Conservation (phyloP, 1,140 invertebrate genomes). For the Calephelis nemesis region DNA sequence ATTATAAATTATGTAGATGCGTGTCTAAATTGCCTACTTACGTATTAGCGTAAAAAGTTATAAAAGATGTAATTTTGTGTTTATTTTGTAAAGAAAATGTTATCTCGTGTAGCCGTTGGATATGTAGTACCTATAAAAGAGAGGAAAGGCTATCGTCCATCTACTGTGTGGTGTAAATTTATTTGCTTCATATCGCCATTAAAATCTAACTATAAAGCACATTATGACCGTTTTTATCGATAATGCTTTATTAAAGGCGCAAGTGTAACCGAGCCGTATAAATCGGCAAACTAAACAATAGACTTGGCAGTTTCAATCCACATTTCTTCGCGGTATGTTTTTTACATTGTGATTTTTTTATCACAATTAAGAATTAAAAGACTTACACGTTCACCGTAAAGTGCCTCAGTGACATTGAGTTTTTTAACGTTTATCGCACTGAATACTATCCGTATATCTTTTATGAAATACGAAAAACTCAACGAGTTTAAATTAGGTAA, state of each 20-base stretch:
- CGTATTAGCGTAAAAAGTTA: too few species aligned
- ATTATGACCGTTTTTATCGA: conserved; percentile 76
- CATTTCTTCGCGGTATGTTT: conserved; percentile 70
- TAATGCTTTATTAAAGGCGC: conserved; percentile 75
- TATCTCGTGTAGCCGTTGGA: not conserved
- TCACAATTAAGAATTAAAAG: conserved; percentile 71
- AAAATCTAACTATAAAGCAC: conserved; percentile 72
- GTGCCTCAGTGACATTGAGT: not conserved
- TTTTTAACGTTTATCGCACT: conserved; percentile 34
- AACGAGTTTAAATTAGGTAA: conserved; percentile 39
- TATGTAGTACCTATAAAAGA: not conserved
- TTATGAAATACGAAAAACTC: conserved; percentile 35
- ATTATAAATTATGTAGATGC: too few species aligned
- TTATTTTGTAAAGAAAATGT: not conserved
- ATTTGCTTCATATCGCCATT: conserved; percentile 60
- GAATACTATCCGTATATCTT: conserved; percentile 53
- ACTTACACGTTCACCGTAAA: conserved; percentile 51
- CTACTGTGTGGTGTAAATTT: conserved; percentile 51
- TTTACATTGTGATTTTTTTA: conserved; percentile 64
- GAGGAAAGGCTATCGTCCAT: conserved; percentile 23
- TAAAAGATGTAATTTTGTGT: too few species aligned
- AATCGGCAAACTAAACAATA: conserved; percentile 77
- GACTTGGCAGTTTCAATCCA: conserved; percentile 66
- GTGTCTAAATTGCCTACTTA: too few species aligned
- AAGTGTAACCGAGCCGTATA: conserved; percentile 78